Conservation (phyloP, 2,797 vertebrate genomes). For the Coregonus sp. region DNA sequence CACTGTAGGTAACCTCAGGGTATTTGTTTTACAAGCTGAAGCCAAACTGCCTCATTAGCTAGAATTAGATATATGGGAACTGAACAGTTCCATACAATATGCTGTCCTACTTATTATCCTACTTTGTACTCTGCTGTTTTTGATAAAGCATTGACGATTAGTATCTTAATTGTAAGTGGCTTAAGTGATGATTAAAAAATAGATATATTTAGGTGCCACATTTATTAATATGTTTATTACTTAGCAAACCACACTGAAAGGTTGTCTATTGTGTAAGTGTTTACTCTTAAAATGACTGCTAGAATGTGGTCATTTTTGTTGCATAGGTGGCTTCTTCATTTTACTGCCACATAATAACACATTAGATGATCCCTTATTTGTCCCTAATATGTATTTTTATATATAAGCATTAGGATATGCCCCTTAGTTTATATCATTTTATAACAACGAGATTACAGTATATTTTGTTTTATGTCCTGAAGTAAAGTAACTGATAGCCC, state of each 20-base stretch:
- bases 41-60: slow-evolving; percentile 51
- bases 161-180: slow-evolving; percentile 42
- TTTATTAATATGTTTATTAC: slow-evolving; percentile 25
- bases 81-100: slow-evolving; percentile 44
- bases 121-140: slow-evolving; percentile 44
- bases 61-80: slow-evolving; percentile 47
- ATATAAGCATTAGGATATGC: not conserved
- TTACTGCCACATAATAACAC: not conserved
- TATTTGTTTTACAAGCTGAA: slow-evolving; percentile 56
- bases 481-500: not conserved
- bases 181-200: slow-evolving; percentile 13
- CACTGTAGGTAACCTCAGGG: slow-evolving; percentile 36
- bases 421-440: not conserved
- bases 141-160: slow-evolving; percentile 44
- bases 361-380: not conserved
- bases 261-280: not conserved
- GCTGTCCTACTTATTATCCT: slow-evolving; percentile 41
- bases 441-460: not conserved
- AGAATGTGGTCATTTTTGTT: not conserved
- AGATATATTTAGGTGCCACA: slow-evolving; percentile 8
- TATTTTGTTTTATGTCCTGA: not conserved
- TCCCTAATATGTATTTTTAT: not conserved
- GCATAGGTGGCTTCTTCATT: not conserved
- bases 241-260: not conserved
- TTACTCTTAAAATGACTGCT: not conserved